Evolutionary conservation across 2,888 invertebrate genomes (phyloP).

Genomic region (Melanargia galathea): DNA sequence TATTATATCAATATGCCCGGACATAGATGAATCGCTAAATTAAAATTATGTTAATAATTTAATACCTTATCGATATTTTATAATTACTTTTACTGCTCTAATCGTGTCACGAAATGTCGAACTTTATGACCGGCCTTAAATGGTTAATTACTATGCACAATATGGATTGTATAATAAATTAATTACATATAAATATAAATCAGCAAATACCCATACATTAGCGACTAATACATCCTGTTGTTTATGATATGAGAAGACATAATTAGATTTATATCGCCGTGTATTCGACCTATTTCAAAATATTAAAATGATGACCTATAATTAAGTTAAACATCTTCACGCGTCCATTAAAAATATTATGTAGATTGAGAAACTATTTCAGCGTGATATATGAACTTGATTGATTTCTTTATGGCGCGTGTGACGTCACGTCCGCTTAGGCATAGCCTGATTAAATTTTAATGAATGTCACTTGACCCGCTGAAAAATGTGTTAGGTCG

Average conservation of each 20-base stretch:
- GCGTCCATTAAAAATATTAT: conserved; percentile 18
- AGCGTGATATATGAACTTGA: conserved; percentile 27
- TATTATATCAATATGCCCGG: not conserved
- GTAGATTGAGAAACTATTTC: conserved; percentile 25
- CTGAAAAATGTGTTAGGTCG: conserved; percentile 17
- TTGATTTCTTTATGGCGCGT: conserved; percentile 7
- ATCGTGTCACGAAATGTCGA: conserved; percentile 8
- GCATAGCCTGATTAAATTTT: conserved; percentile 14
- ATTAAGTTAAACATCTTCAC: conserved; percentile 26
- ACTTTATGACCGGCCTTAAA: conserved; percentile 21
- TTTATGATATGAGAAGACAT: conserved; percentile 22
- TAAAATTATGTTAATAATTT: not conserved
- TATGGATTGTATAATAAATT: conserved; percentile 29
- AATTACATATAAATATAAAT: conserved; percentile 22
- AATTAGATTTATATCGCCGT: not conserved
- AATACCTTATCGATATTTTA: conserved; percentile 4
- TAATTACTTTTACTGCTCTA: not conserved
- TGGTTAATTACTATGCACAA: conserved; percentile 26
- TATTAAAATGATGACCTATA: conserved; percentile 19
- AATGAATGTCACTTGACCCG: conserved; percentile 19
- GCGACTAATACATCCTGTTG: conserved; percentile 30
- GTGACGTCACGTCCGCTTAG: conserved; percentile 22
- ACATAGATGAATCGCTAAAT: not conserved
- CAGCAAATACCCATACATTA: conserved; percentile 23
- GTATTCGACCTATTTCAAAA: conserved; percentile 25